Percentiles rank a stretch among this genome's conserved stretches.
Conservation (phyloP, 2,113 vertebrate genomes). For the Thamnaconus septentrionalis region DNA sequence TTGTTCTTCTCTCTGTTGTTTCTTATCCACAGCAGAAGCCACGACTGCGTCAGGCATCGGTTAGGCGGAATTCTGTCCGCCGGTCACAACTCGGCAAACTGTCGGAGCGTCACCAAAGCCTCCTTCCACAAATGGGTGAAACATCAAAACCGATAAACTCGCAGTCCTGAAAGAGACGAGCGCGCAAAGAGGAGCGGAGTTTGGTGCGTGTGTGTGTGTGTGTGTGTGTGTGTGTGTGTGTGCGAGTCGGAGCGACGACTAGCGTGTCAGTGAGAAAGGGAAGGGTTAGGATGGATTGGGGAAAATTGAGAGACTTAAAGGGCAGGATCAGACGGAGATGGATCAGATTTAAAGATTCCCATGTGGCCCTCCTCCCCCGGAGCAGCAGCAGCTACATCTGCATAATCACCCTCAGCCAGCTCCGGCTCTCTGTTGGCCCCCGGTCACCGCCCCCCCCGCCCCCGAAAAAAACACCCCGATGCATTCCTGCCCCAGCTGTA, state of each 20-base stretch:
- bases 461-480: conserved; percentile 41
- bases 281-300: conserved; percentile 30
- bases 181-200: conserved; percentile 3
- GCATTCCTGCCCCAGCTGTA: conserved; percentile 79
- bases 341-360: conserved; percentile 65
- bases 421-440: conserved; percentile 45
- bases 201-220: conserved; percentile 4
- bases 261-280: conserved; percentile 24
- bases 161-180: conserved; percentile 7
- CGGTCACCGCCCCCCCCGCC: conserved; percentile 44
- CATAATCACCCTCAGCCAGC: conserved; percentile 58
- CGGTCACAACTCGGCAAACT: no score
- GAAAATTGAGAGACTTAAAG: conserved; percentile 34
- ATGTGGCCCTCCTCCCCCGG: conserved; percentile 58
- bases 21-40: no score
- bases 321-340: conserved; percentile 36
- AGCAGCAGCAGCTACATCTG: conserved; percentile 59
- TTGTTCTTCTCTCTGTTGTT: no score
- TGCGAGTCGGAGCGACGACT: background rate
- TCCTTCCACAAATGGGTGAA: no score
- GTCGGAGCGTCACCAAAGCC: no score
- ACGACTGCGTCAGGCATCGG: no score
- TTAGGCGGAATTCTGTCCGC: no score
- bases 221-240: conserved; percentile 8
- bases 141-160: background rate